Base-by-base conservation (phyloP, 2,113 vertebrate species). In the Pelusios castaneus region DNA sequence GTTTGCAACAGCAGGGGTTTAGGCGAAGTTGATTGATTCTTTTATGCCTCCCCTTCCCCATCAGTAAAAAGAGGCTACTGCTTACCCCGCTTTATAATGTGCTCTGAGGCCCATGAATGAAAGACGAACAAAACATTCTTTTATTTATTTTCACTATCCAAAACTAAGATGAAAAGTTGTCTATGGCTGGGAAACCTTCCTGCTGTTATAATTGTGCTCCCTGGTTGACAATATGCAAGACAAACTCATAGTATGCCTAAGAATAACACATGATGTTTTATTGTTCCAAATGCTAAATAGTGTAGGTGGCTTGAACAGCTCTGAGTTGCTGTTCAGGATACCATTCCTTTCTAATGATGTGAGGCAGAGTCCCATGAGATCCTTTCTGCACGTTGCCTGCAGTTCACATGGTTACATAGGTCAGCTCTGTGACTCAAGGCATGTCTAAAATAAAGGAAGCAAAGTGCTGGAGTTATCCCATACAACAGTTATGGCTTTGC, bases 101-200 rank as follows among this genome's bases (percentile, higher is more conserved):
- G 24, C 24, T 13, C 52, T 5, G n/a, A 84, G 78, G n/a, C 41
- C 85, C 29, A 31, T 12, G 13, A 83, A 83, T 77, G 38, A 82
- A 84, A 60, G 47, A n/a, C 89, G 92, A 78, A 88, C 56, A 85
- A 87, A 94, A 31, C 34, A 84, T 17, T 82, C 38, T 84, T 89
- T 56, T 84, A 34, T 95, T 96, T 88, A 91, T 93, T 67, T 95
- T 2, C 5, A 90, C 45, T 56, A 45, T 82, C 67, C 49, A 85
- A 89, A 95, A 52, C 6, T 75, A 58, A 91, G 89, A 78, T 67
- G 38, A 91, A 92, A 93, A 91, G 47, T 88, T 94, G 63, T 88
- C 27, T 93, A 51, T 1, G 3, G 45, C 79, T 95, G 45, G 87
- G 82, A 95, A 92, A 89, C 86, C 82, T 93, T 54, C 84, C 70